Evolutionary conservation across 2,797 vertebrate genomes (phyloP).

Genomic region (Alauda arvensis): DNA sequence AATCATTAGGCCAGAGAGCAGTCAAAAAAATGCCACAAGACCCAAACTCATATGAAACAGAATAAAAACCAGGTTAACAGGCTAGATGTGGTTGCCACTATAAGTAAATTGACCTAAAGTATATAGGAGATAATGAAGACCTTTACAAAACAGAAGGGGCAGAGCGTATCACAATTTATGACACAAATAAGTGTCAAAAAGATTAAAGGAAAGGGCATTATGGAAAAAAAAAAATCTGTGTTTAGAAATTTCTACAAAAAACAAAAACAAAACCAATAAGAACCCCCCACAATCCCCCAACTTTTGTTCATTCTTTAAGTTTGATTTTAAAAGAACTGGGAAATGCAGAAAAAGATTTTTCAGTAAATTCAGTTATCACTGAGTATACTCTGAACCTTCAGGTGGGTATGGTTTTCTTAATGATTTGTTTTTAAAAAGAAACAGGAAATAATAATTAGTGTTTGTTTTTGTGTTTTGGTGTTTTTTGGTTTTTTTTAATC

Average conservation of each 20-base stretch:
- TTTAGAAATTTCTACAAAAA: slow-evolving; percentile 44
- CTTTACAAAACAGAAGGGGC: background rate
- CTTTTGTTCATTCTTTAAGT: slow-evolving; percentile 10
- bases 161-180: slow-evolving; percentile 32
- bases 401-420: background rate
- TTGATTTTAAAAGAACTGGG: slow-evolving; percentile 35
- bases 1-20: slow-evolving; percentile 18
- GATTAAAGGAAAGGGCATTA: slow-evolving; percentile 31
- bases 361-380: slow-evolving; percentile 35
- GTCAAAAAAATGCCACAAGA: background rate
- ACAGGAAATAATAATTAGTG: background rate
- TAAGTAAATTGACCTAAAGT: slow-evolving; percentile 44
- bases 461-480: background rate
- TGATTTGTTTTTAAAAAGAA: background rate
- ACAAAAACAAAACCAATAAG: background rate
- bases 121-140: slow-evolving; percentile 4
- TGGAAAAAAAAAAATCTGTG: slow-evolving; percentile 9
- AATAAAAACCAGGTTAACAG: slow-evolving; percentile 34
- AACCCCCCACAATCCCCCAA: background rate
- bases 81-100: slow-evolving; percentile 25
- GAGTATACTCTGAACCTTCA: slow-evolving; percentile 31
- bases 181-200: slow-evolving; percentile 33
- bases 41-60: slow-evolving; percentile 7
- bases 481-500: background rate
- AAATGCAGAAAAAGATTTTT: slow-evolving; percentile 35